Percentiles rank a stretch among this genome's conserved stretches.
phyloP scores from a whole-genome alignment of 2,113 vertebrate genomes.

The Lepus americanus region DNA sequence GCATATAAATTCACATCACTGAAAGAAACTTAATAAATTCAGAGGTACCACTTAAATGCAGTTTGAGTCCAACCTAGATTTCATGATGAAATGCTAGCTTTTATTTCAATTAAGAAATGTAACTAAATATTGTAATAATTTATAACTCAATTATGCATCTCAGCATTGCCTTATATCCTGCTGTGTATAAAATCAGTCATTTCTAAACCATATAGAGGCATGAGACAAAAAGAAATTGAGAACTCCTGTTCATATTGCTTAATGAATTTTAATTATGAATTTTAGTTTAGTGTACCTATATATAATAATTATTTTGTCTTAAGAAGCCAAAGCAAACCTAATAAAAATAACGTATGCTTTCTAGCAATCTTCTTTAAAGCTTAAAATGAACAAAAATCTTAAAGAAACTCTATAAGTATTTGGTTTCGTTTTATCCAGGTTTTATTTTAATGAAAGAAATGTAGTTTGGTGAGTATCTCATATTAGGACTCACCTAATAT shows the following conservation, averaged over 20 bases:
- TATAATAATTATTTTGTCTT: too few species aligned
- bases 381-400: not conserved
- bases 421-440: not conserved
- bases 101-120: conserved; percentile 2
- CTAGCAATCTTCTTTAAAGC: not conserved
- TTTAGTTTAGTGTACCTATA: not conserved
- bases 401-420: not conserved
- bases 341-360: not conserved
- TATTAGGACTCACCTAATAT: not conserved
- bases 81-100: not conserved
- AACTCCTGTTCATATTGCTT: not conserved
- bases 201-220: not conserved
- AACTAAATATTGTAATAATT: not conserved
- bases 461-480: not conserved
- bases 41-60: not conserved
- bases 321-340: not conserved
- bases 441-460: not conserved
- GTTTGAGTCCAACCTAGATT: not conserved
- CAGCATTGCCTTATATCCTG: not conserved
- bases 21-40: not conserved
- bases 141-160: not conserved
- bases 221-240: not conserved
- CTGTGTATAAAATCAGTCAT: not conserved
- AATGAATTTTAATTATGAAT: not conserved
- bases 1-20: not conserved